Evolutionary conservation across 2,113 vertebrate species (phyloP).

Genomic region (Melozone crissalis): DNA sequence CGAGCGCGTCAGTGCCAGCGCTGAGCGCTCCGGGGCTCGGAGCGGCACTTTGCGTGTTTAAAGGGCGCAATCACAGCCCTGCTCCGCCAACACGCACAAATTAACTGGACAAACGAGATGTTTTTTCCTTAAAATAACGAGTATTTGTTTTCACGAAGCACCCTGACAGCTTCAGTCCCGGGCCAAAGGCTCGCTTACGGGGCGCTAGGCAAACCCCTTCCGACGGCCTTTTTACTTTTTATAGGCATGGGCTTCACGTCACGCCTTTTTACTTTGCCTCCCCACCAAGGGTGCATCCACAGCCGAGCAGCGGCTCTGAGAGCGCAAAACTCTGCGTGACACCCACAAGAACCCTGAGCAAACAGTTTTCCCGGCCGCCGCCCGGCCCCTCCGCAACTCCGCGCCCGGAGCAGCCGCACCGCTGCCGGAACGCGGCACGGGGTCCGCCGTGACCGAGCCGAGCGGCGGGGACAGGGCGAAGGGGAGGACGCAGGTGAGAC

Average conservation of each 20-base stretch:
- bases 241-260: background rate
- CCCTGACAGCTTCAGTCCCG: background rate
- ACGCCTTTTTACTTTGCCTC: background rate
- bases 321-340: background rate
- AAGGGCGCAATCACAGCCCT: background rate
- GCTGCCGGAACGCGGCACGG: background rate
- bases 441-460: accelerated
- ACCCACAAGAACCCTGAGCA: background rate
- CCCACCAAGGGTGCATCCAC: background rate
- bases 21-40: accelerated
- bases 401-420: accelerated
- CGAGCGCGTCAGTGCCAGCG: accelerated
- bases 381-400: background rate
- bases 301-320: background rate
- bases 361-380: background rate
- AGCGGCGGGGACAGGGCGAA: background rate
- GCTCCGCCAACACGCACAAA: background rate
- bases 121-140: background rate
- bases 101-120: accelerated
- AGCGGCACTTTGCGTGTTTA: accelerated
- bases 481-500: background rate
- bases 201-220: background rate
- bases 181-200: background rate
- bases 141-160: background rate
- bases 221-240: background rate